Conservation (phyloP, 2,113 vertebrate genomes). For the Collichthys lucidus region DNA sequence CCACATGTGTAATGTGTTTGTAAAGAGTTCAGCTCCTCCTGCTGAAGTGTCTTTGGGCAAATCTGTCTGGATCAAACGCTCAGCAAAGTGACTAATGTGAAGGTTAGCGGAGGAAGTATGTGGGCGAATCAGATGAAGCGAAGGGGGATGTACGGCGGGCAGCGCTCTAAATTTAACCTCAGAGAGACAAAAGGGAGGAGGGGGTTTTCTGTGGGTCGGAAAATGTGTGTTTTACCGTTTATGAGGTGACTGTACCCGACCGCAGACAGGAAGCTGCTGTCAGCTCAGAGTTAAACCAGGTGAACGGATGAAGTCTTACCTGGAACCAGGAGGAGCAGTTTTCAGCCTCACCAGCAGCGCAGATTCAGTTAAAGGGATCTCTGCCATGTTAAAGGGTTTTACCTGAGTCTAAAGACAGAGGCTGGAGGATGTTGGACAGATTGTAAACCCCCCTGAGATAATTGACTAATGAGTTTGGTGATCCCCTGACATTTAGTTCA, state of each 20-base stretch:
- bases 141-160: conserved; percentile 9
- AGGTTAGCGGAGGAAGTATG: conserved; percentile 49
- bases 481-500: not conserved
- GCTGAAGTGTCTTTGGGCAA: not conserved
- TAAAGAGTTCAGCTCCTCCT: not conserved
- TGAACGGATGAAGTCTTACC: too few species aligned
- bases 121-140: conserved; percentile 43
- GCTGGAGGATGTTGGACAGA: too few species aligned
- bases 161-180: conserved; percentile 23
- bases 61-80: not conserved
- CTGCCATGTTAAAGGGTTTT: too few species aligned
- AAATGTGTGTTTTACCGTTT: conserved; percentile 35
- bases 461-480: not conserved
- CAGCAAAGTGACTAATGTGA: conserved; percentile 12
- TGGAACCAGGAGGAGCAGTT: too few species aligned
- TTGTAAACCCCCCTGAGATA: too few species aligned
- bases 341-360: too few species aligned
- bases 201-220: conserved; percentile 27
- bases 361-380: too few species aligned
- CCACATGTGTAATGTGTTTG: too few species aligned
- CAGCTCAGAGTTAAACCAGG: not conserved
- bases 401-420: too few species aligned
- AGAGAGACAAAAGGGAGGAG: not conserved
- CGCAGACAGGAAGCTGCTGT: conserved; percentile 61
- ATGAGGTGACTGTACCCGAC: conserved; percentile 32